Evolutionary conservation across 2,113 vertebrate genomes (phyloP).

Genomic region (Ploceus nigricollis): DNA sequence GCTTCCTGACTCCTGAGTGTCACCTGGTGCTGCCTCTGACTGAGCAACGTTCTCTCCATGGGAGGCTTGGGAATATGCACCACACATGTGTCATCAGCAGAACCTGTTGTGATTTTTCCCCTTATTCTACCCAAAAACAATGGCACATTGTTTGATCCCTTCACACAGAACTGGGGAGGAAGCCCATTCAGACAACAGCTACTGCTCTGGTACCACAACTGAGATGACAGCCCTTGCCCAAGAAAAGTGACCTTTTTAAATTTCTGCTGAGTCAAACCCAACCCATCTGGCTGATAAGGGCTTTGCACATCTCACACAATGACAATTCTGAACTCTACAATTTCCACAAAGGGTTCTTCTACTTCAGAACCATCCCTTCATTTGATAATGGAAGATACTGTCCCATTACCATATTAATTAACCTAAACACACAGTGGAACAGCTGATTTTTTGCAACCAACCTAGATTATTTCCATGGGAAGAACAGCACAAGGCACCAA

Average conservation of each 20-base stretch:
- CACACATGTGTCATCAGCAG: accelerated
- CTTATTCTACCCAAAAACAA: not conserved
- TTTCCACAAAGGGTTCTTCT: not conserved
- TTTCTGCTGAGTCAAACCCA: not conserved
- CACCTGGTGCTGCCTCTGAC: not conserved
- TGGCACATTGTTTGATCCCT: not conserved
- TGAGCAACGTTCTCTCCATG: accelerated
- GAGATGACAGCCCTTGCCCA: not conserved
- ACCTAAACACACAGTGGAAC: not conserved
- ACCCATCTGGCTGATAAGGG: not conserved
- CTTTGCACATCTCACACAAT: not conserved
- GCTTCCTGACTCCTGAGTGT: not conserved
- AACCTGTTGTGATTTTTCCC: not conserved
- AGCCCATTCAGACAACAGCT: not conserved
- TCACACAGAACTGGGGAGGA: not conserved
- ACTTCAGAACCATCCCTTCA: not conserved
- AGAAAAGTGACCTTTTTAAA: accelerated
- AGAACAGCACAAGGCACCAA: not conserved
- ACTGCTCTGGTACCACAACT: not conserved
- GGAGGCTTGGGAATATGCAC: not conserved
- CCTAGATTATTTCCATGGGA: not conserved
- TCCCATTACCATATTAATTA: not conserved
- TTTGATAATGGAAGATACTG: not conserved
- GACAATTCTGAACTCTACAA: not conserved
- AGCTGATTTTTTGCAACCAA: not conserved